Evolutionary conservation across 2,113 vertebrate genomes (phyloP), one percentile per base, ranked within the genome.

Genomic region (Pomatostomus ruficeps): DNA sequence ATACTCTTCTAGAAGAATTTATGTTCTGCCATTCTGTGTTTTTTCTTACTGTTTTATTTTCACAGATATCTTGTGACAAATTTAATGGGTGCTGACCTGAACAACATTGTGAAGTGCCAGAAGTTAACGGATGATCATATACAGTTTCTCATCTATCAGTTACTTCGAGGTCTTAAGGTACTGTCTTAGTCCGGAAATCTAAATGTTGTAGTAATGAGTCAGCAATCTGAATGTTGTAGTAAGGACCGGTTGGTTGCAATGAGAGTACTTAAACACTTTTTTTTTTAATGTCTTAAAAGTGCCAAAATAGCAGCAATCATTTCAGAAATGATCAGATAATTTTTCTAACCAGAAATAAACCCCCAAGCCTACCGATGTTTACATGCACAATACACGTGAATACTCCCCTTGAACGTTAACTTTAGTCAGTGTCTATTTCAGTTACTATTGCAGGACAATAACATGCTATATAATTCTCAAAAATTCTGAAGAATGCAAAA

Each of bases 101-200:
- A 99, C 96, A 99, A 99, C 96, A 99, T 99, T 15, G 99, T 99
- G 43, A 99, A 99, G 95, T 99, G 99, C 97, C 99, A 99, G 97
- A 98, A 98, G 86, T 96, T 99, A 96, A 99, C 99, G 1, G 99
- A 99, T 73, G 99, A 99, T 83, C 99, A 99, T 10, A 99, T 99
- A 91, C 99, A 99, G 95, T 99, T 99, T 97, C 98, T 99, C n/a
- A 98, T 99, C 90, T 99, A 99, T 95, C 99, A 99, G 97, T 98
- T 99, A 88, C 98, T 99, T 76, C 98, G 99, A 4, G 99, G 99
- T 93, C 99, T 99, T 94, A 99, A 99, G 99, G 99, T 99, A 97
- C 78, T 92, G 68, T 48, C 48, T 86, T 15, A 51, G 36, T 63
- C 23, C 48, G 38, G 35, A 45, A 49, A 29, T 70, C 72, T 45